Evolutionary conservation across 2,113 vertebrate genomes (phyloP).

Genomic region (Leptobrachium ailaonicum): DNA sequence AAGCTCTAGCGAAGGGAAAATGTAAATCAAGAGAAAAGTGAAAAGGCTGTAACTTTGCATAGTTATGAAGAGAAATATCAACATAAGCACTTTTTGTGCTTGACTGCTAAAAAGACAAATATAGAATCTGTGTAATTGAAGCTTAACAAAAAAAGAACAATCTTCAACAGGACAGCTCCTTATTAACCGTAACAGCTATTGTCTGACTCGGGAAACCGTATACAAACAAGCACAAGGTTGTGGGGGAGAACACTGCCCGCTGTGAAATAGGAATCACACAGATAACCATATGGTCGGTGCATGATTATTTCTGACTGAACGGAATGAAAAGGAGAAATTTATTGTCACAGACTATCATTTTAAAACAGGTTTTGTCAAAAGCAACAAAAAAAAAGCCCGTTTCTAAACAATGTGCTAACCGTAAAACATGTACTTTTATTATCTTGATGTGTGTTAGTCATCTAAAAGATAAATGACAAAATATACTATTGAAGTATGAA

Average conservation of each 20-base stretch:
- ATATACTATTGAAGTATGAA: no score
- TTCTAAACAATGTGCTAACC: no score
- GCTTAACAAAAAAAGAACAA: slow-evolving; percentile 22
- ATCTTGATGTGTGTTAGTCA: no score
- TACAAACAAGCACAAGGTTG: background rate
- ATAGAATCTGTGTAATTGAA: slow-evolving; percentile 32
- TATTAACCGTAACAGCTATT: slow-evolving; percentile 9
- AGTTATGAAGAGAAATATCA: slow-evolving; percentile 43
- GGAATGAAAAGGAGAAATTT: background rate
- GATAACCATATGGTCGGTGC: slow-evolving; percentile 15
- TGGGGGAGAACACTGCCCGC: background rate
- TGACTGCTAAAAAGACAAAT: slow-evolving; percentile 36
- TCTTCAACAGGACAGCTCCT: slow-evolving; percentile 8
- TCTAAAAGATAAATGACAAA: no score
- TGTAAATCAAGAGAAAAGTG: slow-evolving; percentile 34
- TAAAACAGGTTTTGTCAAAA: no score
- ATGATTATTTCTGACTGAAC: slow-evolving; percentile 2
- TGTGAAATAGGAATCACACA: slow-evolving; percentile 9
- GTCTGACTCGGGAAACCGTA: background rate
- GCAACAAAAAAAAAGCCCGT: no score
- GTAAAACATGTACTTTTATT: no score
- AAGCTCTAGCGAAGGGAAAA: slow-evolving; percentile 28
- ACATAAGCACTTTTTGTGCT: slow-evolving; percentile 44
- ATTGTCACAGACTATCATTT: no score
- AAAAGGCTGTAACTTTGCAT: slow-evolving; percentile 42